phyloP scores from a whole-genome alignment of 2,888 invertebrate genomes.

The Furcula furcula region DNA sequence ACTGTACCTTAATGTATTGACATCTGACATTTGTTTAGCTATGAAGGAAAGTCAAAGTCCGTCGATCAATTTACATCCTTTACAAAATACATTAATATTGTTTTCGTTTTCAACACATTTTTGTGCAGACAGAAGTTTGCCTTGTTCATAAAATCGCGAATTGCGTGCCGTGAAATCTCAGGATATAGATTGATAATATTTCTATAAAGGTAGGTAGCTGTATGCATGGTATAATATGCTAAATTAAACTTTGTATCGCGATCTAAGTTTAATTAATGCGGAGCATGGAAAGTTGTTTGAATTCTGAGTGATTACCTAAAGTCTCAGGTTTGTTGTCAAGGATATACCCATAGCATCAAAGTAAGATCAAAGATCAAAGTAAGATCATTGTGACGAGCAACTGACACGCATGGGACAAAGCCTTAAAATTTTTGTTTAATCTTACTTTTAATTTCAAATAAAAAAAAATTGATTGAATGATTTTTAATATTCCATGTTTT shows the following conservation, averaged over 20 bases:
- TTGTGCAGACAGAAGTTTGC: slow-evolving; percentile 21
- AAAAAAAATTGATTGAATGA: too few species aligned
- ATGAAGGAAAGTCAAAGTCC: too few species aligned
- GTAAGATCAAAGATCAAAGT: not conserved
- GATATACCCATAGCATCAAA: slow-evolving; percentile 8
- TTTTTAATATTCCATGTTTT: too few species aligned
- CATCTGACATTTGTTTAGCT: too few species aligned
- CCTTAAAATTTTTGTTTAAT: too few species aligned
- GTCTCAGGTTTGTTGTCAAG: slow-evolving; percentile 11
- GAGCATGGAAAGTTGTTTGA: slow-evolving; percentile 11
- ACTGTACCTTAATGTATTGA: too few species aligned
- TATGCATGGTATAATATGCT: too few species aligned
- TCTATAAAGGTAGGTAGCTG: too few species aligned
- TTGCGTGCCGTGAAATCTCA: slow-evolving; percentile 39
- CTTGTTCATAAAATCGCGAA: slow-evolving; percentile 31
- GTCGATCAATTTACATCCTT: too few species aligned
- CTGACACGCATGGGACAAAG: slow-evolving; percentile 12
- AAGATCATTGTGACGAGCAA: slow-evolving; percentile 5
- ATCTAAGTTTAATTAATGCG: slow-evolving; percentile 13
- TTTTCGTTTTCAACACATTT: too few species aligned
- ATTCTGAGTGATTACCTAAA: slow-evolving; percentile 10
- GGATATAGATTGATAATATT: slow-evolving; percentile 3
- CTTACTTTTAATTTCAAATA: too few species aligned
- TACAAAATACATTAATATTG: too few species aligned
- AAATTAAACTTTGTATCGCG: slow-evolving; percentile 9